These are phyloP conservation scores for Pionites leucogaster DNA, from an alignment of 2,113 vertebrate genomes.

Conservation along the genomic window DNA sequence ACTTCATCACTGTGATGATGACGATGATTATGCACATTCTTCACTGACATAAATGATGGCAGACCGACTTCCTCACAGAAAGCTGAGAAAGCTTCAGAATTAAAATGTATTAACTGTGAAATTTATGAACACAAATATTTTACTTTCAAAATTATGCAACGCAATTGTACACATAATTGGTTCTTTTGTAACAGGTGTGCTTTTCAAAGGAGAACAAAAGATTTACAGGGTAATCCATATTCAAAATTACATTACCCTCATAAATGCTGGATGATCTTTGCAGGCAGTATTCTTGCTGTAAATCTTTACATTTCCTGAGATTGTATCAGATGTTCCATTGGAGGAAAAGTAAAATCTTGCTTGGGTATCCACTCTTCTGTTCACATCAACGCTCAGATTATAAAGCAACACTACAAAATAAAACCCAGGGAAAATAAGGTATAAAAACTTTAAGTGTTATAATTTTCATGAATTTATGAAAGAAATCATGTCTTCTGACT, in stretches of 20 bases:
- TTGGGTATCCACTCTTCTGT: constrained; percentile 81
- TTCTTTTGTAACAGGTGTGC: background rate
- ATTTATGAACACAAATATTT: background rate
- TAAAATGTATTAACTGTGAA: background rate
- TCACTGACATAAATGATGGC: background rate
- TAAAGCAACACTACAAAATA: constrained; percentile 85
- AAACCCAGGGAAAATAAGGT: background rate
- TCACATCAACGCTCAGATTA: constrained; percentile 88
- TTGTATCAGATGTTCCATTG: constrained; percentile 85
- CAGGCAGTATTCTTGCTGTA: constrained; percentile 71
- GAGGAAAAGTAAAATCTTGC: constrained; percentile 90
- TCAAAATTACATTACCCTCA: constrained; percentile 82
- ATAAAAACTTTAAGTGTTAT: background rate
- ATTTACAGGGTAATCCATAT: background rate
- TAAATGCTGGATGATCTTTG: constrained; percentile 80
- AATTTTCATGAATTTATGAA: background rate
- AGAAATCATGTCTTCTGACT: background rate
- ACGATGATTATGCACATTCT: background rate
- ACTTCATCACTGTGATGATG: background rate
- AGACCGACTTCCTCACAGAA: background rate
- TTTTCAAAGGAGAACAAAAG: background rate
- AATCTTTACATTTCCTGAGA: constrained; percentile 74
- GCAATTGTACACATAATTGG: background rate
- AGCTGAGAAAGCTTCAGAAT: background rate
- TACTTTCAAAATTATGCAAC: background rate